These are phyloP conservation scores for Anoura caudifer DNA, from an alignment of 2,113 vertebrate genomes.

Conservation along the genomic window DNA sequence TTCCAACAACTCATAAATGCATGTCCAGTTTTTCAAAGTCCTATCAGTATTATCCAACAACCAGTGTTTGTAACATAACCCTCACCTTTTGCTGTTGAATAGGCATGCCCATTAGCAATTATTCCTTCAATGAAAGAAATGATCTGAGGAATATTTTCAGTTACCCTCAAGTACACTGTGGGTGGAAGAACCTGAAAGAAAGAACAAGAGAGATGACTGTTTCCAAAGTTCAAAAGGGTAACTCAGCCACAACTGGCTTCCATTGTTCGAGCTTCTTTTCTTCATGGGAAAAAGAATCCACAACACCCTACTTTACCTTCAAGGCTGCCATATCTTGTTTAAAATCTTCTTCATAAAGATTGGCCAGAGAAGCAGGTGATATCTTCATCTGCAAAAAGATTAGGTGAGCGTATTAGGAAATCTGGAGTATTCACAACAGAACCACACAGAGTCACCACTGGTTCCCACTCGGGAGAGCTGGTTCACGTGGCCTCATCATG, in stretches of 20 bases:
- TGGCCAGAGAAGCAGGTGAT: conserved; percentile 85
- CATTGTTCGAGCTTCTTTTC: fast-evolving
- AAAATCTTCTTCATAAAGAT: conserved; percentile 93
- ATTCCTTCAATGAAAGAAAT: conserved; percentile 90
- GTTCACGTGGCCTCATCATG: not conserved
- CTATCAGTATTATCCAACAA: fast-evolving
- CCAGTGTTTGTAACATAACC: fast-evolving
- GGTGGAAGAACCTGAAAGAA: conserved; percentile 89
- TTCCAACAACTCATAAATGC: not conserved
- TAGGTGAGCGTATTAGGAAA: not conserved
- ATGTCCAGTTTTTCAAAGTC: not conserved
- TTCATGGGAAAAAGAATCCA: fast-evolving
- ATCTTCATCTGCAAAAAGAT: conserved; percentile 84
- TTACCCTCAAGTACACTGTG: conserved; percentile 90
- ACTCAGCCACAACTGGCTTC: fast-evolving
- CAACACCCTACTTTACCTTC: conserved; percentile 82
- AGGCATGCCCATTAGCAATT: conserved; percentile 88
- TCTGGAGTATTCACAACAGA: not conserved
- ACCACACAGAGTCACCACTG: fast-evolving
- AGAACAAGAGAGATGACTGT: not conserved
- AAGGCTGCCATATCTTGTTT: conserved; percentile 93
- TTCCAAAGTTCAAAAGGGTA: fast-evolving
- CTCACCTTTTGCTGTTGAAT: conserved; percentile 87
- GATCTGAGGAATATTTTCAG: conserved; percentile 93
- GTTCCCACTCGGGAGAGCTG: not conserved